These are phyloP conservation scores for Chironomus tentans DNA, from an alignment of 2,888 invertebrate species.

Conservation along the genomic window DNA sequence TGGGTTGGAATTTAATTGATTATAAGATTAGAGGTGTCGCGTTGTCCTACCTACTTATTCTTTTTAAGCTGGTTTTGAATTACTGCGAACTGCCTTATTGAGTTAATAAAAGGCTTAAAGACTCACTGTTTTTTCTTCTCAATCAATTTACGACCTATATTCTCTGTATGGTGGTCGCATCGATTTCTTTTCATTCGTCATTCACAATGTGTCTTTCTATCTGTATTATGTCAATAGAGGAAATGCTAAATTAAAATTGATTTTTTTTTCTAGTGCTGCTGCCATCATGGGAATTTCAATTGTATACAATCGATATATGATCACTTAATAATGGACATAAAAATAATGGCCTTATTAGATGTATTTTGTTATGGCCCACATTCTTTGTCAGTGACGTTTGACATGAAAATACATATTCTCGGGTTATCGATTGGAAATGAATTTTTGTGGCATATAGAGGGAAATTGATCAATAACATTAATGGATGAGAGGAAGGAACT, in stretches of 20 bases:
- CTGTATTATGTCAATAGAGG: not conserved
- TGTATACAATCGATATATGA: not conserved
- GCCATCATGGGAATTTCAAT: not conserved
- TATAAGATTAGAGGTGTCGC: no score
- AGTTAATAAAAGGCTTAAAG: no score
- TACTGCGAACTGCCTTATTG: no score
- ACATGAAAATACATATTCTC: not conserved
- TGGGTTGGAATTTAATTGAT: not conserved
- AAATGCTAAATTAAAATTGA: not conserved
- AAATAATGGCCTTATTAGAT: no score
- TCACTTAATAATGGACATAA: not conserved
- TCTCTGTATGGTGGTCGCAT: not conserved
- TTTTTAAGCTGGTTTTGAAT: no score
- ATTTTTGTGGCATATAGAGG: not conserved
- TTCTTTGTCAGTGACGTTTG: not conserved
- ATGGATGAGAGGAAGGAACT: no score
- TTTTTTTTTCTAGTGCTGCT: not conserved
- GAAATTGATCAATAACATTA: no score
- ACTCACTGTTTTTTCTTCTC: not conserved
- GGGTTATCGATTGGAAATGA: not conserved
- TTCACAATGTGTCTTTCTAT: no score
- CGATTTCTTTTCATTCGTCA: not conserved
- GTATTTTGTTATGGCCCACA: not conserved
- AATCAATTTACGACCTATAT: not conserved
- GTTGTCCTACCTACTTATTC: no score